phyloP scores from a whole-genome alignment of 37 sponge, comb jelly and placozoan genomes.

The Theonella swinhoei region DNA sequence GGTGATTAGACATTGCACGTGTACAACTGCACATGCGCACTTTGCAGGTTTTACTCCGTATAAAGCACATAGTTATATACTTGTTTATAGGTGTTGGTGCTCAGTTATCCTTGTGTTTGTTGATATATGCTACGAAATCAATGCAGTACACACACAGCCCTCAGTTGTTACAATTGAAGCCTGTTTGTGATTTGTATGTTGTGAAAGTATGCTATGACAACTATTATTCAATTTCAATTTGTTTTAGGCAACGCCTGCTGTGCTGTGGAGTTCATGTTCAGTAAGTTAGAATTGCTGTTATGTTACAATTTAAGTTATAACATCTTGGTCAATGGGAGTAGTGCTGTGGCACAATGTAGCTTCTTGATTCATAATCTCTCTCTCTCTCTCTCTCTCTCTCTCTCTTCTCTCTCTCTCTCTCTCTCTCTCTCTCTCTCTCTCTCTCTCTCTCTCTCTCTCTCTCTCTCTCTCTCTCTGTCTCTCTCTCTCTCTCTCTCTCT shows the following conservation, averaged over 20 bases:
- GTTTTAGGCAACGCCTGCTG: slow-evolving; percentile 82
- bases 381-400: background rate
- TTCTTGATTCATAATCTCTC: background rate
- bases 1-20: background rate
- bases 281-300: slow-evolving; percentile 38
- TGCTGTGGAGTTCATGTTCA: slow-evolving; percentile 50
- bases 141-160: too few relatives aligned
- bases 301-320: background rate
- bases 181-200: too few relatives aligned
- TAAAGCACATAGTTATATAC: background rate
- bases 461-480: slow-evolving; percentile 5
- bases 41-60: background rate
- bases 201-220: too few relatives aligned
- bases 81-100: too few relatives aligned
- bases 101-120: too few relatives aligned
- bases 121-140: too few relatives aligned
- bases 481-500: background rate
- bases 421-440: background rate
- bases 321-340: too few relatives aligned
- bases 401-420: background rate
- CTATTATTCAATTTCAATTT: too few relatives aligned
- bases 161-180: too few relatives aligned
- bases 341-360: too few relatives aligned
- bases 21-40: background rate
- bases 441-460: too few relatives aligned